Evolutionary conservation across 1,140 invertebrate species (phyloP).

Genomic region (Coenobita brevimanus): DNA sequence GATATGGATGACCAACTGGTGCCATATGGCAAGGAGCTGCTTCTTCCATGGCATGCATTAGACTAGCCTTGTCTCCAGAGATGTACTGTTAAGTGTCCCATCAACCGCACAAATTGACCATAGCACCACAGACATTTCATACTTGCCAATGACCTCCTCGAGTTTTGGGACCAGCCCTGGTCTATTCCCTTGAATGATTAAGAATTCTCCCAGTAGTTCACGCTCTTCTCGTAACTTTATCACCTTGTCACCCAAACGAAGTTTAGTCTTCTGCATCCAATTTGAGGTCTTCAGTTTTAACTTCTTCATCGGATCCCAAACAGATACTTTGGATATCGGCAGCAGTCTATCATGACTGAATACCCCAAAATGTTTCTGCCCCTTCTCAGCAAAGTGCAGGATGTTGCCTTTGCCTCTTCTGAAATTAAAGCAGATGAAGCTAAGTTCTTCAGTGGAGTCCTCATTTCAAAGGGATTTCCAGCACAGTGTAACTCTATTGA

Average conservation of each 20-base stretch:
- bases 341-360: constrained; percentile 25
- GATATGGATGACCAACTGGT: not conserved
- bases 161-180: constrained; percentile 12
- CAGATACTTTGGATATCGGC: constrained; percentile 11
- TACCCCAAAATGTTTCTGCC: constrained; percentile 15
- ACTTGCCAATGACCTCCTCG: no score
- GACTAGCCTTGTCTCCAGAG: not conserved
- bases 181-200: constrained; percentile 32
- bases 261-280: not conserved
- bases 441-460: constrained; percentile 33
- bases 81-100: constrained; percentile 13
- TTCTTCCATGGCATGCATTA: not conserved
- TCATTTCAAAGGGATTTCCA: constrained; percentile 33
- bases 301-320: constrained; percentile 17
- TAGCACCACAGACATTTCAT: constrained; percentile 1
- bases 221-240: constrained; percentile 22
- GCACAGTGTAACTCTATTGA: constrained; percentile 17
- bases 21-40: not conserved
- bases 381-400: constrained; percentile 22
- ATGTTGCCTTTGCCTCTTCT: constrained; percentile 16
- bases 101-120: not conserved
- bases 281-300: not conserved
- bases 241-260: not conserved
- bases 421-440: constrained; percentile 24
- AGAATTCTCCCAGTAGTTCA: constrained; percentile 16